Percentiles rank a stretch among this genome's conserved stretches.
phyloP scores from a whole-genome alignment of 2,888 invertebrate species.

The Phymatocera aterrima region DNA sequence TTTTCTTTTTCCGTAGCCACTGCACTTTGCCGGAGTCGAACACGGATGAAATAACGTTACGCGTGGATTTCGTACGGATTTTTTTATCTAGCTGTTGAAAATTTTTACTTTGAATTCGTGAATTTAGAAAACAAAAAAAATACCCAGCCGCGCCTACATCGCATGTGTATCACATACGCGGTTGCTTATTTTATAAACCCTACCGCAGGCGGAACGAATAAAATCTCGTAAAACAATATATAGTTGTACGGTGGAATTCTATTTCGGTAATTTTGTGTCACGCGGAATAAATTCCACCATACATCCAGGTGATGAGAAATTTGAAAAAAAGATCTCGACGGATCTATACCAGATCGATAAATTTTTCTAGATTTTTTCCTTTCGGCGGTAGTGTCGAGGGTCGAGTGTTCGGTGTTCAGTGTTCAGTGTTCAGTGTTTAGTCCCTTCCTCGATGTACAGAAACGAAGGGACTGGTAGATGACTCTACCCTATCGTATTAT shows the following conservation, averaged over 20 bases:
- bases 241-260: no score
- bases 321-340: constrained; percentile 11
- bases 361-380: no score
- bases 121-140: not conserved
- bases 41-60: constrained; percentile 30
- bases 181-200: no score
- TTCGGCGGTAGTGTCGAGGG: no score
- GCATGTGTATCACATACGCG: no score
- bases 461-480: not conserved
- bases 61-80: constrained; percentile 6
- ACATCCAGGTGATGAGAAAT: not conserved
- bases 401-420: no score
- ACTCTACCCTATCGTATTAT: constrained; percentile 39
- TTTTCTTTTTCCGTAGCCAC: no score
- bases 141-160: not conserved
- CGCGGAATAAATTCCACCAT: no score
- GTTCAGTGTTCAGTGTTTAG: not conserved
- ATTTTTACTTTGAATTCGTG: not conserved
- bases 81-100: not conserved
- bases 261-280: not conserved
- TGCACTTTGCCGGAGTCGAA: constrained; percentile 17
- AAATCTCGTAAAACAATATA: no score
- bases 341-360: no score
- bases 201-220: no score
- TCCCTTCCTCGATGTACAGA: not conserved